Conservation (phyloP, 2,888 invertebrate species). For the Steinernema scapterisci region DNA sequence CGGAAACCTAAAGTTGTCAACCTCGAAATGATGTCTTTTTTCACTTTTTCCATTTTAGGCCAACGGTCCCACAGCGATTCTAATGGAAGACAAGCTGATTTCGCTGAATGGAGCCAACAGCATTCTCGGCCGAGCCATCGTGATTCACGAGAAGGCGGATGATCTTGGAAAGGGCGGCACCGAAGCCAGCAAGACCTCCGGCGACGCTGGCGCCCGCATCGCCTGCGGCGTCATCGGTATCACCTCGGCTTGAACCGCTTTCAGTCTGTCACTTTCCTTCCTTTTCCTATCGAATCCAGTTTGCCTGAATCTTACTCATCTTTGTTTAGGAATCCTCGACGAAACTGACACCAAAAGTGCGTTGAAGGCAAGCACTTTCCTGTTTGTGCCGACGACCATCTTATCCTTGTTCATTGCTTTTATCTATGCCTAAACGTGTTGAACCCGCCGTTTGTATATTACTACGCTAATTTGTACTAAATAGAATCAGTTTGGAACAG, state of each 20-base stretch:
- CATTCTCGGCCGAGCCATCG: constrained; percentile 54
- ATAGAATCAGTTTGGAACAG: constrained; percentile 34
- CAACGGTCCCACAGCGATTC: constrained; percentile 46
- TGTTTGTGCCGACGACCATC: background rate
- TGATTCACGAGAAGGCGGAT: constrained; percentile 67
- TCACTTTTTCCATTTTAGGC: constrained; percentile 41
- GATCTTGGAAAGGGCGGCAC: constrained; percentile 67
- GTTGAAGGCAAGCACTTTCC: background rate
- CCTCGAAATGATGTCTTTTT: no score
- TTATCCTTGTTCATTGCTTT: background rate
- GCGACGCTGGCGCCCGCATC: constrained; percentile 60
- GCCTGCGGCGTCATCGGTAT: constrained; percentile 64
- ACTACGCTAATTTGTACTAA: background rate
- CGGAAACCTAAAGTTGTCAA: no score
- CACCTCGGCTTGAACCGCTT: constrained; percentile 34
- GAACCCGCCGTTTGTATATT: background rate
- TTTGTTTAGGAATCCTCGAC: constrained; percentile 4
- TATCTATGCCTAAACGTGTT: background rate
- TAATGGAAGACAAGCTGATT: constrained; percentile 53
- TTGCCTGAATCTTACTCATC: background rate
- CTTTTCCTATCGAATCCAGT: background rate
- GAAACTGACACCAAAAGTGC: constrained; percentile 11
- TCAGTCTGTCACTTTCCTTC: background rate
- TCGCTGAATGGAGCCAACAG: constrained; percentile 51
- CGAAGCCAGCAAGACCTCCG: constrained; percentile 56